phyloP scores from a whole-genome alignment of 2,888 invertebrate species.

The Macrophya alboannulata region DNA sequence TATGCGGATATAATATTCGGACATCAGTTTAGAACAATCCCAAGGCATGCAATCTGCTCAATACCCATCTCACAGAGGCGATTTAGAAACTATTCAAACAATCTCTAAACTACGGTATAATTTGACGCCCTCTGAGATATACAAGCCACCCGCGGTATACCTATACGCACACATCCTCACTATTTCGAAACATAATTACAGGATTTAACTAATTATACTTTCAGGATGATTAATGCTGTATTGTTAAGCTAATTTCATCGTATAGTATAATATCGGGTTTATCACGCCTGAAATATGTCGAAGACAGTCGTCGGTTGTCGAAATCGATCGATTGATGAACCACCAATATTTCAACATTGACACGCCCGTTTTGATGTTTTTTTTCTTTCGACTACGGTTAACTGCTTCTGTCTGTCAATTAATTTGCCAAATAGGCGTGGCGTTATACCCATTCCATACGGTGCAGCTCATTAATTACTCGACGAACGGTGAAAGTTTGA shows the following conservation, averaged over 20 bases:
- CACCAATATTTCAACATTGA: not conserved
- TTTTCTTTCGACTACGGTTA: not conserved
- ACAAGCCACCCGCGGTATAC: not conserved
- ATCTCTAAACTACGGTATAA: conserved; percentile 31
- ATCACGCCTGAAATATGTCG: not conserved
- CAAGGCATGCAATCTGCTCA: not conserved
- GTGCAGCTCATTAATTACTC: not conserved
- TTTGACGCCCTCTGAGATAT: conserved; percentile 6
- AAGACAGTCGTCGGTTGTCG: not conserved
- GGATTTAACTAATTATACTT: conserved; percentile 36
- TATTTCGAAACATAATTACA: conserved; percentile 43
- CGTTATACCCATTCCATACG: not conserved
- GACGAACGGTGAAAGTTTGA: not conserved
- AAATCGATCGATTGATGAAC: not conserved
- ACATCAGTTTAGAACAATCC: not conserved
- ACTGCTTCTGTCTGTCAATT: not conserved
- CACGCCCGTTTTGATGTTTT: not conserved
- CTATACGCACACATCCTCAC: not conserved
- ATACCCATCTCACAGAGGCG: conserved; percentile 18
- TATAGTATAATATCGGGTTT: not conserved
- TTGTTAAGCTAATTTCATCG: conserved; percentile 27
- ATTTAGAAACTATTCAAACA: conserved; percentile 38
- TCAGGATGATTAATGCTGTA: conserved; percentile 39
- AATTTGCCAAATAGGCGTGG: not conserved
- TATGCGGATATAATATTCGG: conserved; percentile 15